Percentiles rank a stretch among this genome's conserved stretches.
These are phyloP conservation scores for Rostratula benghalensis DNA, from an alignment of 2,113 vertebrate species.

Conservation along the genomic window DNA sequence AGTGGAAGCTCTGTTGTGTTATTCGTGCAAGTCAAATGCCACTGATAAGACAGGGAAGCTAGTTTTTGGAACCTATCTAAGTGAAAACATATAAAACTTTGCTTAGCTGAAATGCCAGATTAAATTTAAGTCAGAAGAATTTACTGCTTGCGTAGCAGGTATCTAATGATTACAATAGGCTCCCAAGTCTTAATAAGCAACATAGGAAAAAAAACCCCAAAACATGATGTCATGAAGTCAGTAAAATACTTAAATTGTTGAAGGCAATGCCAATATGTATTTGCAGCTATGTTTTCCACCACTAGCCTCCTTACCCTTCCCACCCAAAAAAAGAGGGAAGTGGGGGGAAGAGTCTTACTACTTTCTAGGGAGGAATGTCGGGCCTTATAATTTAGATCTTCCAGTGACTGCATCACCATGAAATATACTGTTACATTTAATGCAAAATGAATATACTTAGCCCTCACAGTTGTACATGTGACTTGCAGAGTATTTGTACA, in stretches of 20 bases:
- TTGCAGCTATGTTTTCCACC: background rate
- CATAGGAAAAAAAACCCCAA: background rate
- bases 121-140: background rate
- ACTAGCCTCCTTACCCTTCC: too few relatives aligned
- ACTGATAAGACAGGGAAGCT: background rate
- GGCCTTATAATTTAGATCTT: background rate
- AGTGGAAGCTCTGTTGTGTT: background rate
- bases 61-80: background rate
- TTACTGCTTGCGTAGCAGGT: background rate
- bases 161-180: background rate
- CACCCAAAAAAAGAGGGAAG: too few relatives aligned
- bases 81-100: background rate
- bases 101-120: background rate
- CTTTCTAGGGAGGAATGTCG: background rate
- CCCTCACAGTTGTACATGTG: background rate
- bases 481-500: background rate
- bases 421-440: background rate
- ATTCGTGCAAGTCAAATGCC: background rate
- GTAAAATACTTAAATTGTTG: background rate
- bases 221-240: background rate
- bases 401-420: background rate
- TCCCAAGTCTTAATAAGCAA: background rate
- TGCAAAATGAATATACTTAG: background rate
- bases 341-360: too few relatives aligned
- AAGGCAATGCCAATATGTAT: background rate